phyloP scores from a whole-genome alignment of 2,113 vertebrate species.

The Tragelaphus strepsiceros region DNA sequence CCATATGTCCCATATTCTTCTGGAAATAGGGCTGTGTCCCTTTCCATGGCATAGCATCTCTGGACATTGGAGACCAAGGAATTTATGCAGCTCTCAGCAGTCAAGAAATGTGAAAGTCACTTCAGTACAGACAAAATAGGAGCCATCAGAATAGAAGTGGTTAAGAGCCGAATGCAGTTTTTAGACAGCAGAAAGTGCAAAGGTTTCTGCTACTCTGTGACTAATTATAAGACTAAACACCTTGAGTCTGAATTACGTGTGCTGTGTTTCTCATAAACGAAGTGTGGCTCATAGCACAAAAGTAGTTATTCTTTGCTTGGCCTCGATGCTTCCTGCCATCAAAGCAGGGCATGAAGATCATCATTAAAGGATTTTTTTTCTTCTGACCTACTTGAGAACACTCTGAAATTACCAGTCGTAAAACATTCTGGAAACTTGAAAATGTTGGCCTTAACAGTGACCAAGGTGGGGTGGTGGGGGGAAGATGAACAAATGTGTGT shows the following conservation, averaged over 20 bases:
- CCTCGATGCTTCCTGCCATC: not conserved
- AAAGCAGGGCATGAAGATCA: not conserved
- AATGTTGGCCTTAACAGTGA: not conserved
- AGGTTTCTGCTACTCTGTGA: not conserved
- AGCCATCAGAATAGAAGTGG: not conserved
- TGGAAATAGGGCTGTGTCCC: not conserved
- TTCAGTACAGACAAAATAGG: not conserved
- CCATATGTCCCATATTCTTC: not conserved
- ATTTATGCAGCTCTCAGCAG: not conserved
- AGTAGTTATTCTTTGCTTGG: not conserved
- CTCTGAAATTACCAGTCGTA: not conserved
- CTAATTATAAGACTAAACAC: not conserved
- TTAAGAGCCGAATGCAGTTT: not conserved
- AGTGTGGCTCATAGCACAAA: not conserved
- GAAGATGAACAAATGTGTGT: not conserved
- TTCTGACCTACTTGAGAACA: not conserved
- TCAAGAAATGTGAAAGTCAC: not conserved
- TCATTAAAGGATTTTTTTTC: not conserved
- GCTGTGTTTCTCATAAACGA: not conserved
- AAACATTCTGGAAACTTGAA: not conserved
- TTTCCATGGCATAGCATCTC: not conserved
- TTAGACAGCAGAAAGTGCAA: not conserved
- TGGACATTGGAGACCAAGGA: not conserved
- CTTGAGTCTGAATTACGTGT: not conserved
- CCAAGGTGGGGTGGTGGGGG: fast-evolving